phyloP scores from a whole-genome alignment of 2,797 vertebrate species.

The Gymnoscopelus braueri region DNA sequence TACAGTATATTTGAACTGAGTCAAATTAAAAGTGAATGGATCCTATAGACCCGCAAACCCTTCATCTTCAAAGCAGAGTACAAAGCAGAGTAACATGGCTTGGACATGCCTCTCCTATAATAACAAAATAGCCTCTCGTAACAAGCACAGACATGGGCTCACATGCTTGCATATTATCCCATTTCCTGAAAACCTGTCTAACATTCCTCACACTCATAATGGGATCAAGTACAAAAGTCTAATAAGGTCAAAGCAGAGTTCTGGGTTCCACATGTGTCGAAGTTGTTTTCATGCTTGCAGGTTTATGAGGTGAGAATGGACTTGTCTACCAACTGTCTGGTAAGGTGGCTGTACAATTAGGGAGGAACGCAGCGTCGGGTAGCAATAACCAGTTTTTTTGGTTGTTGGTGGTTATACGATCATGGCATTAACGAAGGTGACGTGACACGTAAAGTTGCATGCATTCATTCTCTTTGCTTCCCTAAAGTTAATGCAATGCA shows the following conservation, averaged over 20 bases:
- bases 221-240: constrained; percentile 27
- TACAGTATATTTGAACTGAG: neutral
- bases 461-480: neutral
- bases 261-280: constrained; percentile 14
- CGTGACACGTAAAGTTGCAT: neutral
- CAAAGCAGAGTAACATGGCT: constrained; percentile 8
- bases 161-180: constrained; percentile 32
- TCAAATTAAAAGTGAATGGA: constrained; percentile 8
- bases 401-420: neutral
- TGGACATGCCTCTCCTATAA: constrained; percentile 39
- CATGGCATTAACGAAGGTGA: neutral
- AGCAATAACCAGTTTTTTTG: too few relatives aligned
- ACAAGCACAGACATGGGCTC: constrained; percentile 18
- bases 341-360: constrained; percentile 27
- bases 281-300: constrained; percentile 23
- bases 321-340: constrained; percentile 31
- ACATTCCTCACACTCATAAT: constrained; percentile 34
- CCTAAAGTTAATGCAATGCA: constrained; percentile 1
- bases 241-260: constrained; percentile 37
- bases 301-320: constrained; percentile 30
- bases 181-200: constrained; percentile 44
- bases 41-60: neutral
- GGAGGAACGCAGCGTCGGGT: constrained; percentile 33
- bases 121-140: constrained; percentile 21
- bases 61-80: constrained; percentile 13